Percentiles rank a stretch among this genome's conserved stretches.
phyloP scores from a whole-genome alignment of 1,140 invertebrate genomes.

The Psilanteris sp. region DNA sequence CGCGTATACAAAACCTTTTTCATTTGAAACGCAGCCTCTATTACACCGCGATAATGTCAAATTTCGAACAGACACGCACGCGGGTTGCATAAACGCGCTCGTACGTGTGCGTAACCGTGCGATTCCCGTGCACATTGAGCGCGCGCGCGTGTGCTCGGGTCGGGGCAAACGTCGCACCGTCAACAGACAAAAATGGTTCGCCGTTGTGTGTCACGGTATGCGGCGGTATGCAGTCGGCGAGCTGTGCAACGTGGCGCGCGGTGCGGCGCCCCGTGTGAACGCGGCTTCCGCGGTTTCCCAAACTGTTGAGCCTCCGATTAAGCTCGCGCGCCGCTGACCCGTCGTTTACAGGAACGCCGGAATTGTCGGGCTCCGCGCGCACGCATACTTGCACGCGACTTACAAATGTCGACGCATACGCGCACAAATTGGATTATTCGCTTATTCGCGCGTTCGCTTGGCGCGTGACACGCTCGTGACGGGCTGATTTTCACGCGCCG shows the following conservation, averaged over 20 bases:
- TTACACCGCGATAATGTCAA: too few relatives aligned
- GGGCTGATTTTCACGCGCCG: not conserved
- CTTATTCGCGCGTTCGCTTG: conserved; percentile 11
- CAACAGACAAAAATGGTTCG: conserved; percentile 34
- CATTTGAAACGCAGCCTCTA: too few relatives aligned
- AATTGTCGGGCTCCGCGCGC: conserved; percentile 46
- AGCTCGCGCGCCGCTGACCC: conserved; percentile 59
- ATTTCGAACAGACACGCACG: too few relatives aligned
- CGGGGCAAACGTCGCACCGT: conserved; percentile 13
- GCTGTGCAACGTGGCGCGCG: conserved; percentile 57
- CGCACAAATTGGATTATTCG: conserved; percentile 29
- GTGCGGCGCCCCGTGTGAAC: conserved; percentile 62
- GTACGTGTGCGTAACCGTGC: conserved; percentile 1
- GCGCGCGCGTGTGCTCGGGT: too few relatives aligned
- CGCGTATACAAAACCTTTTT: too few relatives aligned
- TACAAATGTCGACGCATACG: too few relatives aligned
- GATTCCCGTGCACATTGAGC: too few relatives aligned
- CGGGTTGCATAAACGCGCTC: not conserved
- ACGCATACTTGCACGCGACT: not conserved
- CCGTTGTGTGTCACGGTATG: conserved; percentile 19
- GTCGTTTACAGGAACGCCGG: conserved; percentile 56
- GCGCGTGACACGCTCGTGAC: conserved; percentile 30
- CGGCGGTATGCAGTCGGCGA: conserved; percentile 10
- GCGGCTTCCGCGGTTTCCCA: conserved; percentile 67
- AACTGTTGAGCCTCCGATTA: conserved; percentile 63